Conservation (phyloP, 2,888 invertebrate species). For the Temnothorax rugatulus region DNA sequence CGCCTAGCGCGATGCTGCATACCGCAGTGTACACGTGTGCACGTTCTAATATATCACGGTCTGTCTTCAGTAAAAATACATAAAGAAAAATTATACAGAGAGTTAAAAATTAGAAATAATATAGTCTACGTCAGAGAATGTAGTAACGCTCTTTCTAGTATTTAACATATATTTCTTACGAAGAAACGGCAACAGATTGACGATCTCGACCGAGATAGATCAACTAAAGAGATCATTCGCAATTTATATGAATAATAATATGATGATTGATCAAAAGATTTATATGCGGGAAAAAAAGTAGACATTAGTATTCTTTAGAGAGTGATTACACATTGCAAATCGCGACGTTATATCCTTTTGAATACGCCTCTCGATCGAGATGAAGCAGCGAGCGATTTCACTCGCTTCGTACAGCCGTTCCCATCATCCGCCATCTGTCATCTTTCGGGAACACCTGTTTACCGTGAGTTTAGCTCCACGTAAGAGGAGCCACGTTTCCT, state of each 20-base stretch:
- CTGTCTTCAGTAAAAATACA: neutral
- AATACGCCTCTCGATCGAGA: slow-evolving; percentile 39
- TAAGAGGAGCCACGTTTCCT: slow-evolving; percentile 60
- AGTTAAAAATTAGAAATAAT: slow-evolving; percentile 6
- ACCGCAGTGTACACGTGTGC: neutral
- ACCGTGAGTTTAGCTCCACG: slow-evolving; percentile 62
- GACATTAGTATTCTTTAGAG: slow-evolving; percentile 3
- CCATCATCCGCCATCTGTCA: slow-evolving; percentile 74
- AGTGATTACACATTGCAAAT: slow-evolving; percentile 11
- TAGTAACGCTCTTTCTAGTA: neutral
- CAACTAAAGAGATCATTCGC: slow-evolving; percentile 1
- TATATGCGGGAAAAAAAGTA: neutral
- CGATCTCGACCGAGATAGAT: slow-evolving; percentile 6
- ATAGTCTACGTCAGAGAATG: neutral
- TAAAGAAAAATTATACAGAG: neutral
- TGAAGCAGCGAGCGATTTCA: slow-evolving; percentile 66
- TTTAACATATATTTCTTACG: neutral
- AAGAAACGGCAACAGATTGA: neutral
- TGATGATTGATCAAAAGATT: slow-evolving; percentile 8
- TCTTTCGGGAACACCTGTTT: slow-evolving; percentile 75
- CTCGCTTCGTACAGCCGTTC: slow-evolving; percentile 62
- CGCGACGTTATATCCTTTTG: neutral
- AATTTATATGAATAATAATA: neutral
- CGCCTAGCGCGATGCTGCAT: slow-evolving; percentile 43
- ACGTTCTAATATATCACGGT: neutral